These are phyloP conservation scores for Galeopsomyia nigrocyanea DNA, from an alignment of 2,888 invertebrate genomes.

Conservation along the genomic window DNA sequence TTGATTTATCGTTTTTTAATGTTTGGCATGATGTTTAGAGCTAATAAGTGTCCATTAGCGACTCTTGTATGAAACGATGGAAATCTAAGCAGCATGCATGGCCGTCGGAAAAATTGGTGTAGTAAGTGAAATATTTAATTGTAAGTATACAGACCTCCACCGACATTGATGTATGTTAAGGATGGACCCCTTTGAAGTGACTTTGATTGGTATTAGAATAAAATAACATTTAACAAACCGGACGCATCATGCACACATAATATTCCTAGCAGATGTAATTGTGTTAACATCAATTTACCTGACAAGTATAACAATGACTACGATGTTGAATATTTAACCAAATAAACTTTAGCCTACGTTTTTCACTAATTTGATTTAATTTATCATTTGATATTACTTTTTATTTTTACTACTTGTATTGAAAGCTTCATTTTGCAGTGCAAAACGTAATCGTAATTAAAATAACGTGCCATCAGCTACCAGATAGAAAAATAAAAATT, in stretches of 20 bases:
- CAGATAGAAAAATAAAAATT: slow-evolving; percentile 44
- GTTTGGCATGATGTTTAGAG: too few species aligned
- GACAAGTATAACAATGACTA: slow-evolving; percentile 12
- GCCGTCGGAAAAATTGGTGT: slow-evolving; percentile 23
- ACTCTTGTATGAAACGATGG: too few species aligned
- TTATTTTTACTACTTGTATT: background rate
- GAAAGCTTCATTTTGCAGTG: slow-evolving; percentile 18
- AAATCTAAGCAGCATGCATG: slow-evolving; percentile 27
- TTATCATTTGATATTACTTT: too few species aligned
- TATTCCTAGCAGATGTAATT: slow-evolving; percentile 20
- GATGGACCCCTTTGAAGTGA: slow-evolving; percentile 34
- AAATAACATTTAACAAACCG: slow-evolving; percentile 31
- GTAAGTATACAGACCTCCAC: slow-evolving; percentile 44
- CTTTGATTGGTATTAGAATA: slow-evolving; percentile 36
- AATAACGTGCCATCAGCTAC: slow-evolving; percentile 52
- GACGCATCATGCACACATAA: slow-evolving; percentile 30
- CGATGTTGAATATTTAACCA: background rate
- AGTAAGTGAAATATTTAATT: slow-evolving; percentile 23
- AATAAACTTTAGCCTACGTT: too few species aligned
- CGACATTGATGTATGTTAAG: slow-evolving; percentile 25
- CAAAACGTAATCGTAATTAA: slow-evolving; percentile 51
- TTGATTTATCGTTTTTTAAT: too few species aligned
- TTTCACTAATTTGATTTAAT: too few species aligned
- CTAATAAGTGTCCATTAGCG: too few species aligned
- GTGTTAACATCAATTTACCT: slow-evolving; percentile 20